Percentiles rank a stretch among this genome's conserved stretches.
Evolutionary conservation across 1,140 invertebrate species (phyloP).

Genomic region (Paralvinella palmiformis): DNA sequence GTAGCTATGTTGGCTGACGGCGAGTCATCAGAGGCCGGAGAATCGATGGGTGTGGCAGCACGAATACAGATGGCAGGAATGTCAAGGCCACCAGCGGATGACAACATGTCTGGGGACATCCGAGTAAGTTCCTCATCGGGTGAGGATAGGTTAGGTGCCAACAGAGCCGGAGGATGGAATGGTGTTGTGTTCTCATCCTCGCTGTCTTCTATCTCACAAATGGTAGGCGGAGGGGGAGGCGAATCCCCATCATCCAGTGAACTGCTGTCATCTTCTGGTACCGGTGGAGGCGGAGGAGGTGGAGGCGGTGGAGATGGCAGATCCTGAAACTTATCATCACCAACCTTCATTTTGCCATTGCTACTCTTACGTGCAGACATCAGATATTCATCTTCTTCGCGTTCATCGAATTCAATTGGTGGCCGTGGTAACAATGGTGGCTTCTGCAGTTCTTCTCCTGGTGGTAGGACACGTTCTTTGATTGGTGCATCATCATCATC

Average conservation of each 20-base stretch:
- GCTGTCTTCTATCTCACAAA: too few species aligned
- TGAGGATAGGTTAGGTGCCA: too few species aligned
- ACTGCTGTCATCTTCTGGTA: background rate
- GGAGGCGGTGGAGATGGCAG: background rate
- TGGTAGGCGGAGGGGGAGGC: too few species aligned
- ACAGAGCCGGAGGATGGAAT: too few species aligned
- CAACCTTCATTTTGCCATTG: conserved; percentile 6
- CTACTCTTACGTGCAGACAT: background rate
- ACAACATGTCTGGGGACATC: too few species aligned
- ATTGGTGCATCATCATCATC: background rate
- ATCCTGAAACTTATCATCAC: conserved; percentile 10
- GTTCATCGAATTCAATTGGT: too few species aligned
- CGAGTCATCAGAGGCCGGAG: background rate
- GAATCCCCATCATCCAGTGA: too few species aligned
- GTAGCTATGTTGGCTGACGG: background rate
- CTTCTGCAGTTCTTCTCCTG: background rate
- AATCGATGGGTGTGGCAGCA: background rate
- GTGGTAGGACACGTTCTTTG: background rate
- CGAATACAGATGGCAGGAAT: conserved; percentile 3
- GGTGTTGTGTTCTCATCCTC: too few species aligned
- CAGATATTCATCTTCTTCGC: background rate
- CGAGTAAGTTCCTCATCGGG: too few species aligned
- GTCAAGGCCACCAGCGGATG: background rate
- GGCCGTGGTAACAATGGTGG: background rate
- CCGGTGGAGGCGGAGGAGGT: background rate